phyloP scores from a whole-genome alignment of 2,888 invertebrate species.

The Aporophyla lueneburgensis region DNA sequence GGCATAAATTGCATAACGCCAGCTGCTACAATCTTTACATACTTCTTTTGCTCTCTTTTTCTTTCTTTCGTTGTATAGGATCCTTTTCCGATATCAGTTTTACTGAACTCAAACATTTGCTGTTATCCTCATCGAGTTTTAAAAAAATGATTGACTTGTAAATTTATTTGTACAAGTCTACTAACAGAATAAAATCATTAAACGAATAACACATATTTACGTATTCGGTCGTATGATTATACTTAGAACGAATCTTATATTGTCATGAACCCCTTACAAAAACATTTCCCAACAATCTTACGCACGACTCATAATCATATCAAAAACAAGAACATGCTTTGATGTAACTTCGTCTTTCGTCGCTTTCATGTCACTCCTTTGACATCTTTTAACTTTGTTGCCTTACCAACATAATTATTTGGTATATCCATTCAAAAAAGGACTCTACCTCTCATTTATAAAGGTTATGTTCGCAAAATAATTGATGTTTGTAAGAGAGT shows the following conservation, averaged over 20 bases:
- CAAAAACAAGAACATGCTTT: constrained; percentile 72
- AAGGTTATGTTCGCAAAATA: constrained; percentile 17
- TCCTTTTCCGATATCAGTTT: background rate
- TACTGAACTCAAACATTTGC: background rate
- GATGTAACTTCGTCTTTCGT: constrained; percentile 74
- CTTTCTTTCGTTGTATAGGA: background rate
- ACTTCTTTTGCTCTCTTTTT: too few relatives aligned
- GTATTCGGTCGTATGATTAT: background rate
- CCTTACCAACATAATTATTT: constrained; percentile 38
- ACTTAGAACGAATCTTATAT: constrained; percentile 22
- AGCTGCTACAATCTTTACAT: too few relatives aligned
- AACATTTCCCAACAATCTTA: constrained; percentile 61
- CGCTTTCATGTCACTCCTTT: constrained; percentile 75
- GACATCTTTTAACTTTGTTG: constrained; percentile 74
- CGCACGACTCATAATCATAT: constrained; percentile 72
- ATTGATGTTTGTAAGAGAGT: constrained; percentile 51
- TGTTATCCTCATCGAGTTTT: too few relatives aligned
- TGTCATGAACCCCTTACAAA: constrained; percentile 51
- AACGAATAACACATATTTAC: constrained; percentile 9
- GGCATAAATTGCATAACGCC: too few relatives aligned
- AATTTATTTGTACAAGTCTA: too few relatives aligned
- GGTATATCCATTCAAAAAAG: constrained; percentile 21
- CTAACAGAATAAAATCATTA: too few relatives aligned
- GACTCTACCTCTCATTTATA: constrained; percentile 30
- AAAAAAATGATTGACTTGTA: too few relatives aligned